Percentiles rank a stretch among this genome's conserved stretches.
Evolutionary conservation across 2,888 invertebrate genomes (phyloP).

Genomic region (Harpagoxenus sublaevis): DNA sequence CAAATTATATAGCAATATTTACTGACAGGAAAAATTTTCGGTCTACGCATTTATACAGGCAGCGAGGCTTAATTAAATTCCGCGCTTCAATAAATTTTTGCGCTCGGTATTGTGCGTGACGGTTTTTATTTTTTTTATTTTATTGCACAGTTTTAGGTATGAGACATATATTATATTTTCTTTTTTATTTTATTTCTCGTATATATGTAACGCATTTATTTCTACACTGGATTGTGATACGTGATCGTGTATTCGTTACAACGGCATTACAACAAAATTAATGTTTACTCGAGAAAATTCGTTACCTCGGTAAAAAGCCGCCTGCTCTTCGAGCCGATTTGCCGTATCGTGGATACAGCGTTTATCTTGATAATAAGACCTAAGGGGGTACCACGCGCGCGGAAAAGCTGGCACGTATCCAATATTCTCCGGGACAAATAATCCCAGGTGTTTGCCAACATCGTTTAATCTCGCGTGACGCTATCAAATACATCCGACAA

Average conservation of each 20-base stretch:
- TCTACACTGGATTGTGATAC: neutral
- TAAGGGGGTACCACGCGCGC: constrained; percentile 23
- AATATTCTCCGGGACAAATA: constrained; percentile 74
- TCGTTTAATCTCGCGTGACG: constrained; percentile 76
- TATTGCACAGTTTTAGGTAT: constrained; percentile 15
- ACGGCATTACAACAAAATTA: constrained; percentile 30
- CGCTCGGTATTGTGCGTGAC: neutral
- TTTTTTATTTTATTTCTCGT: neutral
- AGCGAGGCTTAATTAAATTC: constrained; percentile 46
- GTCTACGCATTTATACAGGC: constrained; percentile 33
- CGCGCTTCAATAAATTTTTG: constrained; percentile 52
- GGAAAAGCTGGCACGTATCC: constrained; percentile 71
- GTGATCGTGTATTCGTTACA: constrained; percentile 21
- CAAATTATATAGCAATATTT: constrained; percentile 49
- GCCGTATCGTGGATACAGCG: constrained; percentile 49
- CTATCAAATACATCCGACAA: constrained; percentile 73
- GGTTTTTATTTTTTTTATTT: constrained; percentile 27
- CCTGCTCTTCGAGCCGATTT: constrained; percentile 38
- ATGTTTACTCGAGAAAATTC: constrained; percentile 37
- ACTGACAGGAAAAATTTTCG: constrained; percentile 38
- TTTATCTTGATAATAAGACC: constrained; percentile 65
- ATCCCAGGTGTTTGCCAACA: constrained; percentile 78
- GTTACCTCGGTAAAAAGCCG: constrained; percentile 26
- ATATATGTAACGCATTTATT: constrained; percentile 28
- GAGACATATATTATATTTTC: neutral